Conservation (phyloP, 2,113 vertebrate genomes). For the Petaurus breviceps region DNA sequence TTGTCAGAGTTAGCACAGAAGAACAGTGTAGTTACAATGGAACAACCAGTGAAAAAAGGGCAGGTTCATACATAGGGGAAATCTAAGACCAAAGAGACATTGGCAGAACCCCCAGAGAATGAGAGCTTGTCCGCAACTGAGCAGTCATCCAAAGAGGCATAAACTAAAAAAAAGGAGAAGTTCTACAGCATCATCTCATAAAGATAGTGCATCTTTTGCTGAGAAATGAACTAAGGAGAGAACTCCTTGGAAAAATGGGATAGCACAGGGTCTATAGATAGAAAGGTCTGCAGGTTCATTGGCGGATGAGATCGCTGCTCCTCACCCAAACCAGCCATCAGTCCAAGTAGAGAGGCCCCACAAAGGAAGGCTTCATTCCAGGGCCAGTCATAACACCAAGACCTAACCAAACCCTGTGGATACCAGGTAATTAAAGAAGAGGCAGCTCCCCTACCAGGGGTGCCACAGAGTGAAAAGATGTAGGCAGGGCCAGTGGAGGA, state of each 20-base stretch:
- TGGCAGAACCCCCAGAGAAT: accelerated
- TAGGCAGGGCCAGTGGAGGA: accelerated
- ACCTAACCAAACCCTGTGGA: background rate
- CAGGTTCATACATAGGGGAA: background rate
- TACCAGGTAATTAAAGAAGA: background rate
- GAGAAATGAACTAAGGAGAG: conserved; percentile 43
- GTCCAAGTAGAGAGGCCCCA: background rate
- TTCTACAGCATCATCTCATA: background rate
- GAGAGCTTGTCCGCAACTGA: accelerated
- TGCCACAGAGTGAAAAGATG: no score
- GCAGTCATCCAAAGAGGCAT: background rate
- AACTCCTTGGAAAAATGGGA: background rate
- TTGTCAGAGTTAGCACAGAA: accelerated
- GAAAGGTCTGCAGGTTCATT: background rate
- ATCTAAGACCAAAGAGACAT: background rate
- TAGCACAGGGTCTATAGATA: background rate
- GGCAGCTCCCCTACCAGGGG: no score
- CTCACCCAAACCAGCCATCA: background rate
- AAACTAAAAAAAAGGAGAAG: background rate
- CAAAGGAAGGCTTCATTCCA: conserved; percentile 32
- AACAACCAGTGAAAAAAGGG: no score
- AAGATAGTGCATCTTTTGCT: background rate
- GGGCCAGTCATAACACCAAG: conserved; percentile 60
- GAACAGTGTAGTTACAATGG: accelerated
- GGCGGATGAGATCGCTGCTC: background rate